Base-by-base conservation (phyloP, 2,113 vertebrate species). In the Anhinga rufa region DNA sequence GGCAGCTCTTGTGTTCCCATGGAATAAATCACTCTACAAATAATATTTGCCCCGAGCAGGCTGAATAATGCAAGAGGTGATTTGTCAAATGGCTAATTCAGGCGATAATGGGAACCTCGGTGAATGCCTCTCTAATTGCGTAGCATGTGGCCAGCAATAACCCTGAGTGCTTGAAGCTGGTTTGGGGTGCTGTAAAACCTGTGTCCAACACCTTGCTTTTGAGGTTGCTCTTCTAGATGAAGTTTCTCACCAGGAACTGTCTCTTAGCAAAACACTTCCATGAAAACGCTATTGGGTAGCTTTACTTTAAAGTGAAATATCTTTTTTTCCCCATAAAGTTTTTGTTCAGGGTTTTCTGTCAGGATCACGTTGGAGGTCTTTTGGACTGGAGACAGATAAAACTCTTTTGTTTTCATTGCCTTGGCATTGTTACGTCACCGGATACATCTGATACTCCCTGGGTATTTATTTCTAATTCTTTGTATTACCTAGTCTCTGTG, bases 1-100 rank as follows among this genome's bases (percentile, higher is more conserved):
- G 2, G 40, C 58, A 68, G 71, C 34, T 42, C 25, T 21, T 2
- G 0, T 38, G 29, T 38, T n/a, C 38, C 44, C 2, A 0, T 36
- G 65, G 20, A 52, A n/a, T 61, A 86, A 77, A 86, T 55, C 13
- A 4, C 79, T 90, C 58, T 42, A 9, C 62, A 44, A 32, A 66
- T 36, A 60, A 9, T 32, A 24, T 19, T 82, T 92, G 76, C 66
- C 72, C 69, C 0, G 1, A 76, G 72, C 61, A 69, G 72, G 61
- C 48, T 82, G 65, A 65, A 58, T 79, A 68, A 65, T 46, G 44
- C 34, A 54, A 36, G 49, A 26, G 65, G 80, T 72, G 69, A 46
- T 85, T 79, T 82, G 77, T 76, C 49, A 72, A 32, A 36, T 42
- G 81, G 48, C 32, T 71, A 7, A 48, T 66, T 61, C 49, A 22